Evolutionary conservation across 2,113 vertebrate genomes (phyloP).

Genomic region (Pelusios castaneus): DNA sequence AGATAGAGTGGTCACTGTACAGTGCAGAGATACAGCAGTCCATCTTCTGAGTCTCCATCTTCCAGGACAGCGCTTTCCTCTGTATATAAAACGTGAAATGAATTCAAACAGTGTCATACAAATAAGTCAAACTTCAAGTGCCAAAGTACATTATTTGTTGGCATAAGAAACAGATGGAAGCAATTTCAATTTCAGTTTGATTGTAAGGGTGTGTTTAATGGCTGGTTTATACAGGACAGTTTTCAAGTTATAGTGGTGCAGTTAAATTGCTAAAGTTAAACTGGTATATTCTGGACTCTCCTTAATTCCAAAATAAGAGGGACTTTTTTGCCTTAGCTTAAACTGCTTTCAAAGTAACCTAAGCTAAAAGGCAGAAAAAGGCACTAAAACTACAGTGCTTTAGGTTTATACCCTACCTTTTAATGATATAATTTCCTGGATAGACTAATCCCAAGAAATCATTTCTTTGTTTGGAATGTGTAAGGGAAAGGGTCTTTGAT

Average conservation of each 20-base stretch:
- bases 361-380: not conserved
- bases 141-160: not conserved
- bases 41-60: not conserved
- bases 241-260: not conserved
- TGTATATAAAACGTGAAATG: not conserved
- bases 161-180: accelerated
- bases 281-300: accelerated
- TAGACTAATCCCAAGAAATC: not conserved
- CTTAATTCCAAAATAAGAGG: not conserved
- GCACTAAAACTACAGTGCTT: not conserved
- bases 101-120: not conserved
- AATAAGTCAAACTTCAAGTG: not conserved
- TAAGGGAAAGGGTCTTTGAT: not conserved
- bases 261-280: not conserved
- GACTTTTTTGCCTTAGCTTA: not conserved
- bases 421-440: not conserved
- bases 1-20: not conserved
- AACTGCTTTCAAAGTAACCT: not conserved
- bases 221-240: not conserved
- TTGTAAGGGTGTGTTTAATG: not conserved
- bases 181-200: not conserved
- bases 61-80: not conserved
- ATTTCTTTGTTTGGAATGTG: not conserved
- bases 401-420: not conserved
- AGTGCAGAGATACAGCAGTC: not conserved